Evolutionary conservation across 23 tunicate genomes (phyloP).

Genomic region (Halocynthia aurantium): DNA sequence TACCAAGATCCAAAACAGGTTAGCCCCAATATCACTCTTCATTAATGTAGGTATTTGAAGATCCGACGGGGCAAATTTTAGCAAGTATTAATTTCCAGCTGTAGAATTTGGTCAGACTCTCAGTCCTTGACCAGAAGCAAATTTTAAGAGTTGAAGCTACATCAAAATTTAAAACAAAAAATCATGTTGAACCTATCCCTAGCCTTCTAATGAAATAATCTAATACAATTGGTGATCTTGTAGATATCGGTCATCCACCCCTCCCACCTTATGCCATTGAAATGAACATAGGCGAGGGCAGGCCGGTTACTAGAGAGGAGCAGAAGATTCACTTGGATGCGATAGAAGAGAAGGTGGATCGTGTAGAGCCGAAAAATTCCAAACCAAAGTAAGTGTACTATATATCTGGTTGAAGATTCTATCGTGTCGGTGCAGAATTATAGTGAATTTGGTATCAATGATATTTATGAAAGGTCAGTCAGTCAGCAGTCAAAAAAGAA

Average conservation of each 20-base stretch:
- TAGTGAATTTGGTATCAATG: neutral
- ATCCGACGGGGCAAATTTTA: neutral
- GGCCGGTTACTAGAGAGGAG: conserved; percentile 25
- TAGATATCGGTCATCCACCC: neutral
- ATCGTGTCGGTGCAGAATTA: no score
- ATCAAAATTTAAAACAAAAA: neutral
- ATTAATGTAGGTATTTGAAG: neutral
- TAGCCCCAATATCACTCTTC: neutral
- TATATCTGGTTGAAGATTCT: no score
- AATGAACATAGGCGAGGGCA: neutral
- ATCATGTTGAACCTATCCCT: no score
- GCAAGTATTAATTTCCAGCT: neutral
- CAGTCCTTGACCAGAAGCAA: neutral
- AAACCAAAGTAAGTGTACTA: conserved; percentile 15
- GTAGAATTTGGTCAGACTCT: neutral
- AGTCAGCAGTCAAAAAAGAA: neutral
- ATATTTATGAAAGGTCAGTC: conserved; percentile 2
- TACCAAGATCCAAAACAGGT: conserved; percentile 40
- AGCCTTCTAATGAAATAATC: no score
- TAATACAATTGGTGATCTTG: no score
- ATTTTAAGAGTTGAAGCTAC: neutral
- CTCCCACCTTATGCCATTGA: conserved; percentile 21
- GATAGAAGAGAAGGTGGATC: conserved; percentile 14
- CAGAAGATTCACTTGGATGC: conserved; percentile 15
- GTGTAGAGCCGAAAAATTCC: conserved; percentile 14